These are phyloP conservation scores for Macropus fuliginosus DNA, from an alignment of 2,797 vertebrate genomes.

Conservation along the genomic window DNA sequence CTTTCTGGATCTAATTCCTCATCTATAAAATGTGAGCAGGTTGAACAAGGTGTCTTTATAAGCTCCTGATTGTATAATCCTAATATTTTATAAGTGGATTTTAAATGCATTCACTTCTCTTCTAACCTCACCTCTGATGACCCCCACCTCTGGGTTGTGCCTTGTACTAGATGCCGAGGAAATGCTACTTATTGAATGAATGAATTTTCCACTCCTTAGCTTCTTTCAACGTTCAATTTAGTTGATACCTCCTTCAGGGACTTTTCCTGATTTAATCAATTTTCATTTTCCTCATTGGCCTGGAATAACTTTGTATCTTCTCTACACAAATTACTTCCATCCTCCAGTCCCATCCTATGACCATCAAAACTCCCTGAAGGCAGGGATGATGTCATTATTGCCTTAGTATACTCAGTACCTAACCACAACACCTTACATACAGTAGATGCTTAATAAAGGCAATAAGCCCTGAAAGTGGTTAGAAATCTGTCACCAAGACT, in stretches of 20 bases:
- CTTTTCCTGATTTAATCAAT: background rate
- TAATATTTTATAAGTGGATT: background rate
- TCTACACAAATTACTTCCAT: background rate
- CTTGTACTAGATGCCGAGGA: background rate
- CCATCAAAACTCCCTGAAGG: background rate
- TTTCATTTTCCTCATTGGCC: background rate
- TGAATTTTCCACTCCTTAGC: background rate
- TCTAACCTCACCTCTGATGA: background rate
- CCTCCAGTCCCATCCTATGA: background rate
- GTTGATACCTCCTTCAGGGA: background rate
- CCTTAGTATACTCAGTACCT: rapidly evolving
- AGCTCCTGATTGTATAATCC: background rate
- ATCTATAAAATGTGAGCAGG: background rate
- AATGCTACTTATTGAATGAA: background rate
- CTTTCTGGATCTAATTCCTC: background rate
- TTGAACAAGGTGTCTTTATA: background rate
- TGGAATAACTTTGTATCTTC: background rate
- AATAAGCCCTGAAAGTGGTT: rapidly evolving
- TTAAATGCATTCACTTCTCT: background rate
- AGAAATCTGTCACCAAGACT: background rate
- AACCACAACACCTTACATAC: background rate
- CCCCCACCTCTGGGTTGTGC: background rate
- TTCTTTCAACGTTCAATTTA: background rate
- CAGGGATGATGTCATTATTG: background rate
- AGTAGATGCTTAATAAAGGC: too few relatives aligned